Base-by-base conservation (phyloP, 1,140 invertebrate species). In the Caenorhabditis brenneri region DNA sequence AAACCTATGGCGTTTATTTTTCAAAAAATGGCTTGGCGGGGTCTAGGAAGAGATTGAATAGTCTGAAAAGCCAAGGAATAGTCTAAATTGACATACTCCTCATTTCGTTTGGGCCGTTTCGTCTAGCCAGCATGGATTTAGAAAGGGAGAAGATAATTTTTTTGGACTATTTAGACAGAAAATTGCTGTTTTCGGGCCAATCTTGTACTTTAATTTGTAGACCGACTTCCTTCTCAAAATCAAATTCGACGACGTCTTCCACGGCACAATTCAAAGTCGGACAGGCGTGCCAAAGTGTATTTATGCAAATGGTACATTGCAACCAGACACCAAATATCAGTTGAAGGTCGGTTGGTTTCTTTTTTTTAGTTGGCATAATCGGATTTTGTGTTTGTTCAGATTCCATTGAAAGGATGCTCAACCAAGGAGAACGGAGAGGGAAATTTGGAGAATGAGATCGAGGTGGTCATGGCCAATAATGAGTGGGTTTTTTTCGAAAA, bases 241-340 rank as follows among this genome's bases (percentile, higher is more conserved):
- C 12, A 88, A 88, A 55, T 89, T 89, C 39, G 88, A 89, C 80
- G 74, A 82, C 10, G 81, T 83, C 5, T 89, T 89, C 79, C 83
- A 74, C 16, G 89, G 89, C 16, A 85, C 90, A n/a, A 87, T 89
- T 78, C 90, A 90, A 74, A 87, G 81, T 48, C 89, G 90, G 79
- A 82, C 90, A 36, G 89, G 89, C 5, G 86, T 79, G 22, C 89
- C 89, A 31, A 90, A 90, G 78, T 90, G 89, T 86, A 86, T 90
- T 49, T 90, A 90, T 84, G 86, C 90, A 19, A 90, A 90, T 86
- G 89, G 90, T 15, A 87, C 88, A 19, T 87, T 90, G 58, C 87
- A 90, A 27, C 82, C 89, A 46, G 85, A 88, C 53, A 84, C 51
- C 31, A 82, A 79, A 46, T 90, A 90, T 81, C 86, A 88, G n/a